A percentile compares a stretch with the other conserved stretches of the same genome.
Conservation (phyloP, 2,113 vertebrate species). For the Cyanoderma ruficeps region DNA sequence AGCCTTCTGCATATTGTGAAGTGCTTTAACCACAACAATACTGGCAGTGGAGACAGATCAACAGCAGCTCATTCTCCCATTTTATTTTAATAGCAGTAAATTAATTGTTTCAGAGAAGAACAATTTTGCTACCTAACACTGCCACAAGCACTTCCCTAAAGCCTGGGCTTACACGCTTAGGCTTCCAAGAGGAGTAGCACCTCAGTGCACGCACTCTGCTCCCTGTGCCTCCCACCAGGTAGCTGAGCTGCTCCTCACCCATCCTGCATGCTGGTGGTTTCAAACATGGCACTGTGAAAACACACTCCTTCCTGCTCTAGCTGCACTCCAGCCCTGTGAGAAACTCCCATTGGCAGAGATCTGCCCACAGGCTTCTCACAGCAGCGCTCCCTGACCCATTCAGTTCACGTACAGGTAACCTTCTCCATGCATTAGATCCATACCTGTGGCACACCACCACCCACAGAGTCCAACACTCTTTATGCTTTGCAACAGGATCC, state of each 20-base stretch:
- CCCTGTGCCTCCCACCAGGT: background rate
- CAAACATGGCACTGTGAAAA: background rate
- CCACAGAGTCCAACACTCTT: background rate
- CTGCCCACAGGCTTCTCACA: background rate
- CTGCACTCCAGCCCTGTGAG: background rate
- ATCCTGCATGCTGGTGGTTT: background rate
- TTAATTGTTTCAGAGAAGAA: background rate
- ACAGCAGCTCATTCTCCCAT: background rate
- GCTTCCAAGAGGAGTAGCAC: background rate
- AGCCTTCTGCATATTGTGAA: background rate
- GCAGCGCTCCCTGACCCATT: background rate
- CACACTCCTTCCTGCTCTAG: background rate
- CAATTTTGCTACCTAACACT: background rate
- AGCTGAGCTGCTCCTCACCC: background rate
- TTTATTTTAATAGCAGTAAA: background rate
- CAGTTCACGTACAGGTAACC: background rate
- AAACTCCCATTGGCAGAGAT: background rate
- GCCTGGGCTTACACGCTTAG: background rate
- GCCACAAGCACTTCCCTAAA: background rate
- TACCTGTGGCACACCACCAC: background rate
- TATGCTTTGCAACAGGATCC: background rate
- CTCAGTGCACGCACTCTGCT: background rate
- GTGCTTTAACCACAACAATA: background rate
- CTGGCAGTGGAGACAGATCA: background rate
- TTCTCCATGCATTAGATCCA: background rate